Conservation (phyloP, 2,797 vertebrate species). For the Calcarius lapponicus region DNA sequence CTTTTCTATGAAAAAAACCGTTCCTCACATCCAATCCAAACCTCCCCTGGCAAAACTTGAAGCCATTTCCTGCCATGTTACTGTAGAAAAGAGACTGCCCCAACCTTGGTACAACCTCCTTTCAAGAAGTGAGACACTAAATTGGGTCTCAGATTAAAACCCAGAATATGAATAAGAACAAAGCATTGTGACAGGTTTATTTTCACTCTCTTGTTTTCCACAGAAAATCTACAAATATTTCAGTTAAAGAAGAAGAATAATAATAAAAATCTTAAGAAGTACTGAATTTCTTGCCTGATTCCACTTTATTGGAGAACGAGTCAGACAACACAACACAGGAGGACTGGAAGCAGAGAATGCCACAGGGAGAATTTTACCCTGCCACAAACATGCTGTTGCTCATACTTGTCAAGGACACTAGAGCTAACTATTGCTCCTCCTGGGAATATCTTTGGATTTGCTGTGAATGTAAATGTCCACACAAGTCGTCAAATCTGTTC, state of each 20-base stretch:
- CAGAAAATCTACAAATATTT: not conserved
- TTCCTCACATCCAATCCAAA: not conserved
- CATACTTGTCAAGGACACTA: constrained; percentile 15
- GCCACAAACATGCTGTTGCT: not conserved
- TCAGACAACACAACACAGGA: not conserved
- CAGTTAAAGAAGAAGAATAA: not conserved
- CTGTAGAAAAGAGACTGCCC: not conserved
- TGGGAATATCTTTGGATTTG: not conserved
- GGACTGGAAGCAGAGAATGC: constrained; percentile 3
- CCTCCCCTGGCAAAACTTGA: not conserved
- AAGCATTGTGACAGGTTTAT: not conserved
- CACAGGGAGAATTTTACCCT: constrained; percentile 7
- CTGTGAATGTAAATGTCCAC: not conserved
- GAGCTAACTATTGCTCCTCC: not conserved
- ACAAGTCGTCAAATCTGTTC: not conserved
- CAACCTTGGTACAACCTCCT: not conserved
- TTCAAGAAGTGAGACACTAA: not conserved
- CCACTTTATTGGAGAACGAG: not conserved
- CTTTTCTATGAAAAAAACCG: not conserved
- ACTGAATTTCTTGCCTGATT: not conserved
- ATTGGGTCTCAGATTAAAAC: not conserved
- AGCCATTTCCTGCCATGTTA: not conserved
- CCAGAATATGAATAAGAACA: not conserved
- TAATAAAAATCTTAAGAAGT: not conserved
- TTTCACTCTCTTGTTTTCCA: not conserved